These are phyloP conservation scores for pig (Sus scrofa) DNA, from an alignment of 2,113 vertebrate genomes.

Conservation along the genomic window DNA sequence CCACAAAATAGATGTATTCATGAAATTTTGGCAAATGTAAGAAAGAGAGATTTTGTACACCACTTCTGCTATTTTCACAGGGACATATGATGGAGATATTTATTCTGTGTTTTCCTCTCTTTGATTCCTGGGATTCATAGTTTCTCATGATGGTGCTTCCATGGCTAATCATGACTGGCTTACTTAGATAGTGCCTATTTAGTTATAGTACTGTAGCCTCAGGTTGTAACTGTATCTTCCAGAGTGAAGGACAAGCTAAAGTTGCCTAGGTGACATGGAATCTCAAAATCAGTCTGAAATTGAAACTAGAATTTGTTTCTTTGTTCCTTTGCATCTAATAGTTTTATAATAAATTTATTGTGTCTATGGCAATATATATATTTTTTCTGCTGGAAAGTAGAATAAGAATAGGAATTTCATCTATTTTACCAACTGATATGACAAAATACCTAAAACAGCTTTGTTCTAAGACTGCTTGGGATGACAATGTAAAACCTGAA, in stretches of 20 bases:
- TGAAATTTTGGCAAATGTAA: not conserved
- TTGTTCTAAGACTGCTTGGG: not conserved
- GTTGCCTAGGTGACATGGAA: not conserved
- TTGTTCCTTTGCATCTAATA: too few species aligned
- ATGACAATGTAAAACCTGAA: not conserved
- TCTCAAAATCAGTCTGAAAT: not conserved
- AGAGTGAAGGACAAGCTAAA: not conserved
- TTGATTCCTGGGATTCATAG: not conserved
- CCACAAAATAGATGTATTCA: not conserved
- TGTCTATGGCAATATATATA: too few species aligned
- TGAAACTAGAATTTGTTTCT: not conserved
- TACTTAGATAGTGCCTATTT: not conserved
- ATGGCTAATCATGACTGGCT: not conserved
- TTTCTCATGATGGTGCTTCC: not conserved
- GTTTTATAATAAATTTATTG: too few species aligned
- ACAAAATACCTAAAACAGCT: not conserved
- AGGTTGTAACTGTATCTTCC: not conserved
- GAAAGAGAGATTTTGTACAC: not conserved
- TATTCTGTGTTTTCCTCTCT: not conserved
- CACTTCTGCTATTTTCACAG: not conserved
- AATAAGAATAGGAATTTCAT: not conserved
- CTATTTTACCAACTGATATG: not conserved
- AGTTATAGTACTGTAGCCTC: not conserved
- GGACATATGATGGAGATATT: not conserved
- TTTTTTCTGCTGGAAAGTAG: not conserved